Percentiles rank a stretch among this genome's conserved stretches.
These are phyloP conservation scores for Leptodirus hochenwartii DNA, from an alignment of 2,888 invertebrate genomes.

Conservation along the genomic window DNA sequence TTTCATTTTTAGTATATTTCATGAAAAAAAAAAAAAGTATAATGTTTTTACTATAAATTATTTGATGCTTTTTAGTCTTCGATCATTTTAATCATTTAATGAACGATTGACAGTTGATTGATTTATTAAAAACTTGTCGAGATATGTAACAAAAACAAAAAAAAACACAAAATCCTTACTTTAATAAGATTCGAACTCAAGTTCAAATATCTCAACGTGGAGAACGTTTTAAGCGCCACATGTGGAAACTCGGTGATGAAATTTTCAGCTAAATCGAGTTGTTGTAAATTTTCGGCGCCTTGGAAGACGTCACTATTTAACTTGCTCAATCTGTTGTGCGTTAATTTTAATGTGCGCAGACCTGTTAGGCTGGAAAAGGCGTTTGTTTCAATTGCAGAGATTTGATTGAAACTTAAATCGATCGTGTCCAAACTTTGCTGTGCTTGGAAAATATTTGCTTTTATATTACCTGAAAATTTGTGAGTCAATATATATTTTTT, in stretches of 20 bases:
- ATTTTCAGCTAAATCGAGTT: constrained; percentile 72
- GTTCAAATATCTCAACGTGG: constrained; percentile 52
- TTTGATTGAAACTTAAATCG: constrained; percentile 62
- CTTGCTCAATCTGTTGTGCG: constrained; percentile 58
- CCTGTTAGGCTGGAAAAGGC: constrained; percentile 50
- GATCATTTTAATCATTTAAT: too few species aligned
- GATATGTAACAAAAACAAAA: too few species aligned
- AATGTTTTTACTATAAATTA: too few species aligned
- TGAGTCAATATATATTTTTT: constrained; percentile 1
- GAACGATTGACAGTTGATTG: too few species aligned
- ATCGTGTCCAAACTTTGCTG: constrained; percentile 54
- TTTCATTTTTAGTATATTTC: too few species aligned
- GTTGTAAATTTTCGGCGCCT: constrained; percentile 54
- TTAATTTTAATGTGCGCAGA: constrained; percentile 50
- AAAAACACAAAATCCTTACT: constrained; percentile 34
- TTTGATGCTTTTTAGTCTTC: too few species aligned
- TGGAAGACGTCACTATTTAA: constrained; percentile 74
- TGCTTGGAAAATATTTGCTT: constrained; percentile 47
- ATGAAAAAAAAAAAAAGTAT: too few species aligned
- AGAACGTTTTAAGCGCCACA: constrained; percentile 52
- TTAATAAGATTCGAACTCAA: constrained; percentile 72
- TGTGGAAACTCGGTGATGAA: constrained; percentile 68
- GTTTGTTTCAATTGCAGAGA: constrained; percentile 56
- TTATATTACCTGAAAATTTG: constrained; percentile 40
- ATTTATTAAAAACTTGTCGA: too few species aligned